Evolutionary conservation across 1,140 invertebrate species (phyloP).

Genomic region (Drosophila tropicalis): DNA sequence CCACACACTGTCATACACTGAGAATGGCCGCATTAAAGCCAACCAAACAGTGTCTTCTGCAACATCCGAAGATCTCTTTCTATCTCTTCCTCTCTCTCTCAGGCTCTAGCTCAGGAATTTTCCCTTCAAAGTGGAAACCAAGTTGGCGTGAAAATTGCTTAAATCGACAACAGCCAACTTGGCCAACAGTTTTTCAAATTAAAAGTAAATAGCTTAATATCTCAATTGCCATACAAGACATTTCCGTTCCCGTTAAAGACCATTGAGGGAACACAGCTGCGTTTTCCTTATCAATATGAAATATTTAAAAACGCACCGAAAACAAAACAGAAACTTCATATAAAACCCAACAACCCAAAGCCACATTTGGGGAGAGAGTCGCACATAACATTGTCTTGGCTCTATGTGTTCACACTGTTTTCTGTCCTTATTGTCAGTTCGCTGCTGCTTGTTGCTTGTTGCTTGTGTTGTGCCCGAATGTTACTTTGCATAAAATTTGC

Average conservation of each 20-base stretch:
- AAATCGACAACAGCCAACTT: slow-evolving; percentile 28
- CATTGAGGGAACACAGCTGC: background rate
- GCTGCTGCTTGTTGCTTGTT: background rate
- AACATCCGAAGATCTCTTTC: background rate
- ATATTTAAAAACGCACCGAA: slow-evolving; percentile 26
- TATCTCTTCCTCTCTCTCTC: background rate
- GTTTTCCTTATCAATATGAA: slow-evolving; percentile 35
- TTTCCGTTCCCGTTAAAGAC: background rate
- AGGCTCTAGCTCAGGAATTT: background rate
- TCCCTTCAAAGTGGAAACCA: slow-evolving; percentile 13
- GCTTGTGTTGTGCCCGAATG: slow-evolving; percentile 18
- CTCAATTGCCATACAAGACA: background rate
- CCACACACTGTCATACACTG: background rate
- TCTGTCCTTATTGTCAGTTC: background rate
- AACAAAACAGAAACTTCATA: slow-evolving; percentile 10
- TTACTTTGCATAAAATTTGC: slow-evolving; percentile 75
- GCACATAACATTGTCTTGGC: background rate
- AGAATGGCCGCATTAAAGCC: slow-evolving; percentile 41
- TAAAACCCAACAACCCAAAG: slow-evolving; percentile 25
- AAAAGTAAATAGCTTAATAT: slow-evolving; percentile 41
- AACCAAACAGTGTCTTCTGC: slow-evolving; percentile 1
- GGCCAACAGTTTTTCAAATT: slow-evolving; percentile 5
- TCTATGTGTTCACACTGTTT: slow-evolving; percentile 9
- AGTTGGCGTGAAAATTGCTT: slow-evolving; percentile 14
- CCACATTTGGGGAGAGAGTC: background rate